Evolutionary conservation across 92 coral and sea anemone species (phyloP).

Genomic region (Scolanthus callimorphus): DNA sequence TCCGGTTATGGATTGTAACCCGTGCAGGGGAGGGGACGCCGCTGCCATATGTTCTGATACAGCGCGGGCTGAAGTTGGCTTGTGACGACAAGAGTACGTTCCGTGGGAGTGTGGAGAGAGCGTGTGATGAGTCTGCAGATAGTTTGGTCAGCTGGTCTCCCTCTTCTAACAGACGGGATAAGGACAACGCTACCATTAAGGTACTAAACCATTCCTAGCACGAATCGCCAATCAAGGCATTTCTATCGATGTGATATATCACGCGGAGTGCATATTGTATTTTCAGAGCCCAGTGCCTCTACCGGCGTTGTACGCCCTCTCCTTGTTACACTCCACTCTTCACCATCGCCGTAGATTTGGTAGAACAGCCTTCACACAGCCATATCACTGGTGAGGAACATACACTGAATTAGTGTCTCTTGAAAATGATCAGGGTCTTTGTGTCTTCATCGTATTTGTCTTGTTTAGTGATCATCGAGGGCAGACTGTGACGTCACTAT

Average conservation of each 20-base stretch:
- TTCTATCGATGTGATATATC: no score
- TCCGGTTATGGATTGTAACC: slow-evolving; percentile 81
- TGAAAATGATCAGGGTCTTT: no score
- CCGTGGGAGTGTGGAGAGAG: slow-evolving; percentile 44
- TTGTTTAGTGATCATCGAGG: no score
- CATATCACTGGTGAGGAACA: slow-evolving; percentile 82
- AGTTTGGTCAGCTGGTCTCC: slow-evolving; percentile 44
- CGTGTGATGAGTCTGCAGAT: slow-evolving; percentile 37
- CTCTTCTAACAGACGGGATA: slow-evolving; percentile 31
- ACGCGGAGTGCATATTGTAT: no score
- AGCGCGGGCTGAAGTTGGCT: slow-evolving; percentile 87
- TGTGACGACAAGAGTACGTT: slow-evolving; percentile 70
- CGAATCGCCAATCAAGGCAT: no score
- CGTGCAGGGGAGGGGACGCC: slow-evolving; percentile 62
- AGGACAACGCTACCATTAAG: slow-evolving; percentile 28
- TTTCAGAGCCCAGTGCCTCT: slow-evolving; percentile 62
- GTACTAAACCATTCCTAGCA: no score
- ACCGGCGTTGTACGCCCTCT: slow-evolving; percentile 55
- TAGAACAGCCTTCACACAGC: slow-evolving; percentile 54
- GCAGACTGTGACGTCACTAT: no score
- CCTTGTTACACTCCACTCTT: slow-evolving; percentile 68
- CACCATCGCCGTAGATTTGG: slow-evolving; percentile 70
- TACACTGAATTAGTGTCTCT: no score
- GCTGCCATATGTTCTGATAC: slow-evolving; percentile 83
- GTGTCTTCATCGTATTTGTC: no score